These are phyloP conservation scores for Daboia siamensis DNA, from an alignment of 2,113 vertebrate species.

Conservation along the genomic window DNA sequence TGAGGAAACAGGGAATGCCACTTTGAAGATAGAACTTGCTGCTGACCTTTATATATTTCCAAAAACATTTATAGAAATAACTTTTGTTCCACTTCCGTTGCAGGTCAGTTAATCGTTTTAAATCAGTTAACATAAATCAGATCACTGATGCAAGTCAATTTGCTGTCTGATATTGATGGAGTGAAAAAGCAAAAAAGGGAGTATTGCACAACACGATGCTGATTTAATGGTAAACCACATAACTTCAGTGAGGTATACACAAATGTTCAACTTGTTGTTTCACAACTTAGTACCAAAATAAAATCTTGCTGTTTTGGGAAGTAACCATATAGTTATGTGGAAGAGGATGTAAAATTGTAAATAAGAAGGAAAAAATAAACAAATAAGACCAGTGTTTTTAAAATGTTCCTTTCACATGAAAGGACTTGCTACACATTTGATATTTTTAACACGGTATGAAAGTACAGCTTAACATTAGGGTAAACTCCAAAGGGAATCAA, in stretches of 20 bases:
- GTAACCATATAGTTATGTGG: background rate
- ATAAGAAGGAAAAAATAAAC: background rate
- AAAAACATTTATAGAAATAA: background rate
- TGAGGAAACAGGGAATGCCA: background rate
- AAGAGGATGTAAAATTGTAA: background rate
- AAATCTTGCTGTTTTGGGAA: background rate
- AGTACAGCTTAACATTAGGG: background rate
- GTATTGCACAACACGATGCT: background rate
- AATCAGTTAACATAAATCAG: background rate
- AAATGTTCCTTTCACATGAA: background rate
- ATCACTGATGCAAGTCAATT: background rate
- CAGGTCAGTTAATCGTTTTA: background rate
- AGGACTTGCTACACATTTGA: background rate
- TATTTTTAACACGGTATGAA: background rate
- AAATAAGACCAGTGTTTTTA: background rate
- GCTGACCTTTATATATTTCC: background rate
- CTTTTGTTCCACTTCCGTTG: background rate
- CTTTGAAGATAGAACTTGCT: background rate
- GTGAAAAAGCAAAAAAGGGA: background rate
- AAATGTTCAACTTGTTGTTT: background rate
- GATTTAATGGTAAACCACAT: background rate
- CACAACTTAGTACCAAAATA: background rate
- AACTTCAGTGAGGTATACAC: background rate
- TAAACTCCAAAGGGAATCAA: background rate
- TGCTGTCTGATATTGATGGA: background rate